phyloP scores from a whole-genome alignment of 2,888 invertebrate genomes.

The Catocala nupta region DNA sequence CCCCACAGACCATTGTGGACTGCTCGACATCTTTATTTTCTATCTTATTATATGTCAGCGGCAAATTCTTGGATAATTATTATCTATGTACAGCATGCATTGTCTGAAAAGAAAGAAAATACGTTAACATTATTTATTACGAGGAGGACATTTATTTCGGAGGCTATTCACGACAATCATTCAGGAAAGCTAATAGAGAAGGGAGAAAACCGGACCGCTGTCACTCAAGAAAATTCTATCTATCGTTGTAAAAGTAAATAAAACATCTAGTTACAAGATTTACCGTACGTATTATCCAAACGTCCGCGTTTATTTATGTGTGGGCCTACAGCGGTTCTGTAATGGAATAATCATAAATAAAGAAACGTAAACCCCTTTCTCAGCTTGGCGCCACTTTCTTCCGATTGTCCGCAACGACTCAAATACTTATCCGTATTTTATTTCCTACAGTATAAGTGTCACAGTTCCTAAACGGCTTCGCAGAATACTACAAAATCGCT shows the following conservation, averaged over 20 bases:
- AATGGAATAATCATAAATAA: conserved; percentile 57
- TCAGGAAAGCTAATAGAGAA: conserved; percentile 27
- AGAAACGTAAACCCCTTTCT: conserved; percentile 27
- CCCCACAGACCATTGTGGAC: conserved; percentile 59
- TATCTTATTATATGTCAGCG: conserved; percentile 14
- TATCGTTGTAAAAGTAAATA: conserved; percentile 20
- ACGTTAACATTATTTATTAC: conserved; percentile 17
- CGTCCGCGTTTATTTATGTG: conserved; percentile 55
- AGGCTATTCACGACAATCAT: conserved; percentile 10
- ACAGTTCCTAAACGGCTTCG: conserved; percentile 23
- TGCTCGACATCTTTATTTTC: conserved; percentile 52
- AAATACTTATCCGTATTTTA: conserved; percentile 32
- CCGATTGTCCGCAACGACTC: conserved; percentile 28
- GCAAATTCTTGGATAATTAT: conserved; percentile 25
- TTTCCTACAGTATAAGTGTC: conserved; percentile 31
- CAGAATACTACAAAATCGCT: conserved; percentile 25
- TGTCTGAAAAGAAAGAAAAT: conserved; percentile 43
- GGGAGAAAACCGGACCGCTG: conserved; percentile 27
- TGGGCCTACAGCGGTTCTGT: conserved; percentile 44
- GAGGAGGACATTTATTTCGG: conserved; percentile 12
- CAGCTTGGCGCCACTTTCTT: conserved; percentile 38
- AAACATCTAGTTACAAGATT: conserved; percentile 38
- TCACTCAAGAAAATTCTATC: conserved; percentile 35
- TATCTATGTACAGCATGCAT: conserved; percentile 38
- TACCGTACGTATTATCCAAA: conserved; percentile 47